Evolutionary conservation across 2,797 vertebrate species (phyloP), one percentile per base, ranked within the genome.

Genomic region (Gambusia yucatana): DNA sequence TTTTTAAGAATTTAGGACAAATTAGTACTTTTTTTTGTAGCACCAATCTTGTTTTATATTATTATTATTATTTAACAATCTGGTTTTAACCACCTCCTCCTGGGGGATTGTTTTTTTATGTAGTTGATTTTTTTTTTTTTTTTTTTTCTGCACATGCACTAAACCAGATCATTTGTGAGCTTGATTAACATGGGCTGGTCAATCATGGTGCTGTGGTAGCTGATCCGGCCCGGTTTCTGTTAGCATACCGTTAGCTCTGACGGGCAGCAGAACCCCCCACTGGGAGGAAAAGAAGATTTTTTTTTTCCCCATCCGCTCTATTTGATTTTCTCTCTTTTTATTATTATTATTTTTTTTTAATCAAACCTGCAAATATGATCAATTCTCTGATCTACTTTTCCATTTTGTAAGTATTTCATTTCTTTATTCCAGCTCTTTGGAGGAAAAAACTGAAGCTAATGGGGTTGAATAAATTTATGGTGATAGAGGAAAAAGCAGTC

Each of bases 401-500:
- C 90, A 93, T 95, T 96, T 95, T 94, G 93, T 95, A 95, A 96
- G 94, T 96, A 94, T 93, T 94, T 94, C 93, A 93, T 95, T 94
- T 90, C 93, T 95, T 94, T 94, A 94, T 95, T 96, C 91, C 89
- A 94, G 82, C 93, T 95, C 85, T 93, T 93, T 88, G 90, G 82
- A 93, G 89, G 94, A 93, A 86, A 89, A 82, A 75, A 90, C 22
- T 52, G 90, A 95, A 94, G 94, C 91, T 93, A 91, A 95, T 93
- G 92, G 91, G 93, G 95, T 95, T 91, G 25, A 96, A 96, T 96
- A 96, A 96, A 96, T 91, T 89, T 82, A 91, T 93, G 94, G 93
- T 96, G 94, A 88, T 94, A 93, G 92, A 95, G 92, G 89, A 94
- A 82, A 82, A 77, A 22, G 22, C 65, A 36, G 78, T 84, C n/a